A percentile compares a stretch with the other conserved stretches of the same genome.
These are phyloP conservation scores for Phoebastria nigripes DNA, from an alignment of 2,797 vertebrate genomes.

Conservation along the genomic window DNA sequence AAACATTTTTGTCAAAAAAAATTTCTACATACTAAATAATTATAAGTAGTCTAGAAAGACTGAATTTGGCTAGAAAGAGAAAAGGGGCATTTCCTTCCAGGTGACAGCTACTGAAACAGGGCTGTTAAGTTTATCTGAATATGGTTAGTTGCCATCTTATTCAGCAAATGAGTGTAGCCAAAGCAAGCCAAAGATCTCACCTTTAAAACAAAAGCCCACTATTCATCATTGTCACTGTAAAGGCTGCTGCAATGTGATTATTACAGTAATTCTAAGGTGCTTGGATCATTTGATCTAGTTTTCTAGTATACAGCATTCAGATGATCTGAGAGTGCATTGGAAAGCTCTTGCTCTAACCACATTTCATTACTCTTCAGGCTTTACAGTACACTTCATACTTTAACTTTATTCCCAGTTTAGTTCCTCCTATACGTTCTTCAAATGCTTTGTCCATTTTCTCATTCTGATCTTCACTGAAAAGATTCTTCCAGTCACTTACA, in stretches of 20 bases:
- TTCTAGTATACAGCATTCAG: background rate
- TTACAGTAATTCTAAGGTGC: background rate
- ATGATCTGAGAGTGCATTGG: background rate
- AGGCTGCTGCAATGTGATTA: background rate
- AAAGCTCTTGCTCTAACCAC: background rate
- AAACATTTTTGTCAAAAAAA: background rate
- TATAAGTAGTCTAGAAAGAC: background rate
- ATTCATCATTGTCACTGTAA: background rate
- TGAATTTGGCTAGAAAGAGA: background rate
- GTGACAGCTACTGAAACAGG: background rate
- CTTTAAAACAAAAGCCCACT: background rate
- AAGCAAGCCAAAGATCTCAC: background rate
- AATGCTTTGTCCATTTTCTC: conserved; percentile 81
- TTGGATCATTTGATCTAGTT: background rate
- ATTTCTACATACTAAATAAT: background rate
- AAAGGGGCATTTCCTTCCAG: background rate
- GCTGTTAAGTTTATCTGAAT: background rate
- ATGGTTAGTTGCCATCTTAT: background rate
- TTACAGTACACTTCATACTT: conserved; percentile 78
- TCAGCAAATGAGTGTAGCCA: background rate
- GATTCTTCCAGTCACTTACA: conserved; percentile 83
- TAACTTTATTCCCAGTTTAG: conserved; percentile 73
- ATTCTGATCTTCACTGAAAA: conserved; percentile 80
- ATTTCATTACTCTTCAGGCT: conserved; percentile 7
- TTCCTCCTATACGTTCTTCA: conserved; percentile 71